phyloP scores from a whole-genome alignment of 2,888 invertebrate species.

The Aproaerema taeniolella region DNA sequence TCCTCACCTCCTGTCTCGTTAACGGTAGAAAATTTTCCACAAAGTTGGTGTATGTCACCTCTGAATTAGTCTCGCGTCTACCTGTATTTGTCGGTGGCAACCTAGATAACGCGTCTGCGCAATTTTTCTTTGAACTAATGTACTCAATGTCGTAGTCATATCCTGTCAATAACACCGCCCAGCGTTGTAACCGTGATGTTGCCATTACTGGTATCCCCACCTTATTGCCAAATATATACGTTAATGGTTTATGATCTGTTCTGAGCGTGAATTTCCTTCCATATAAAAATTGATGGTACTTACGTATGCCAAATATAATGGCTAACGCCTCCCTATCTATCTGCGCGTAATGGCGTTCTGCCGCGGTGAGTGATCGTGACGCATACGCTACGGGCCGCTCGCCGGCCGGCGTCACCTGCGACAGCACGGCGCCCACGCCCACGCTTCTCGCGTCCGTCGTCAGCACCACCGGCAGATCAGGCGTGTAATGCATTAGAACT shows the following conservation, averaged over 20 bases:
- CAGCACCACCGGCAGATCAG: conserved; percentile 12
- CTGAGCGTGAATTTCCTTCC: no score
- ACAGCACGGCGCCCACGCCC: no score
- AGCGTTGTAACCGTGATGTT: conserved; percentile 14
- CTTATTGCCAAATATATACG: no score
- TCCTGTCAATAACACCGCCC: conserved; percentile 15
- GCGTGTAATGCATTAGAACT: conserved; percentile 12
- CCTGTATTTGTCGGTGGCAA: conserved; percentile 1
- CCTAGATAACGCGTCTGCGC: conserved; percentile 14
- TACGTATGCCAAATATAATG: background rate
- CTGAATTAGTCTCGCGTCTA: background rate
- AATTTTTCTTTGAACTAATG: conserved; percentile 13
- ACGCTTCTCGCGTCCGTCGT: no score
- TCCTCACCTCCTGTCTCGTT: conserved; percentile 1
- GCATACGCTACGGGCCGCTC: conserved; percentile 8
- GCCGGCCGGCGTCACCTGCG: conserved; percentile 12
- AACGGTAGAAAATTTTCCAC: conserved; percentile 9
- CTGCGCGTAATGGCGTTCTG: conserved; percentile 11
- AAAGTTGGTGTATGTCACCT: conserved; percentile 10
- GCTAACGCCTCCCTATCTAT: conserved; percentile 14
- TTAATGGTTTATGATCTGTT: no score
- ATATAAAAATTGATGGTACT: no score
- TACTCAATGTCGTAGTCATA: conserved; percentile 19
- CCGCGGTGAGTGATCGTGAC: background rate
- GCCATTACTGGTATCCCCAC: conserved; percentile 17